Evolutionary conservation across 2,797 vertebrate species (phyloP).

Genomic region (Sphenopsis melanotis): DNA sequence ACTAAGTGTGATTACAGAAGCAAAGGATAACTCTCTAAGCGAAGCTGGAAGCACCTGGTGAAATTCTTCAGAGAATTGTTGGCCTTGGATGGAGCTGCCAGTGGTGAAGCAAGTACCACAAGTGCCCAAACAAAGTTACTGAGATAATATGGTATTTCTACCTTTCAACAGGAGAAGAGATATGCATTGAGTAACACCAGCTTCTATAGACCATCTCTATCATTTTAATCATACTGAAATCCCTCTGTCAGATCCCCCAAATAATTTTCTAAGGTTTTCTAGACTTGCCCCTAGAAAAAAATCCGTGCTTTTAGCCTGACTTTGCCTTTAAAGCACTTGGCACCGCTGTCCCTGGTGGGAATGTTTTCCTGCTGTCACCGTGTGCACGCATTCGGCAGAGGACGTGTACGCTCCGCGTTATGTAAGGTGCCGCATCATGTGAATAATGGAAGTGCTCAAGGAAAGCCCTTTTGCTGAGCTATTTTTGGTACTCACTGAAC

Average conservation of each 20-base stretch:
- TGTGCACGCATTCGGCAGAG: background rate
- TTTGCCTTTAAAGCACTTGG: slow-evolving; percentile 9
- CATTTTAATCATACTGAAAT: background rate
- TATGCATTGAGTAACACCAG: background rate
- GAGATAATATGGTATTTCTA: background rate
- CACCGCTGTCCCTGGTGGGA: background rate
- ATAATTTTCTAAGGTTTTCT: background rate
- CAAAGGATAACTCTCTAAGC: background rate
- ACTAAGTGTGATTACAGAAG: background rate
- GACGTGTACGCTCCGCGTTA: background rate
- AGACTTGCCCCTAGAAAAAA: background rate
- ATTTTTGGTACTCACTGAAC: slow-evolving; percentile 40
- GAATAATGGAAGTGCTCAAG: slow-evolving; percentile 66
- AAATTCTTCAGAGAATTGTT: background rate
- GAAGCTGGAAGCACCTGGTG: background rate
- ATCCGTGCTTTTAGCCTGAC: background rate
- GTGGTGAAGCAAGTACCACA: background rate
- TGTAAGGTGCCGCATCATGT: slow-evolving; percentile 59
- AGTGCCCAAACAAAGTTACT: background rate
- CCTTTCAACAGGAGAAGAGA: background rate
- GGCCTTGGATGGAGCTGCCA: background rate
- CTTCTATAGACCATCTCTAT: background rate
- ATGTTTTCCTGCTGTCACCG: background rate
- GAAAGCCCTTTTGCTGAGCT: slow-evolving; percentile 55
- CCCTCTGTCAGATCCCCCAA: background rate